phyloP scores from a whole-genome alignment of 2,113 vertebrate genomes.

The Syngnathus floridae region DNA sequence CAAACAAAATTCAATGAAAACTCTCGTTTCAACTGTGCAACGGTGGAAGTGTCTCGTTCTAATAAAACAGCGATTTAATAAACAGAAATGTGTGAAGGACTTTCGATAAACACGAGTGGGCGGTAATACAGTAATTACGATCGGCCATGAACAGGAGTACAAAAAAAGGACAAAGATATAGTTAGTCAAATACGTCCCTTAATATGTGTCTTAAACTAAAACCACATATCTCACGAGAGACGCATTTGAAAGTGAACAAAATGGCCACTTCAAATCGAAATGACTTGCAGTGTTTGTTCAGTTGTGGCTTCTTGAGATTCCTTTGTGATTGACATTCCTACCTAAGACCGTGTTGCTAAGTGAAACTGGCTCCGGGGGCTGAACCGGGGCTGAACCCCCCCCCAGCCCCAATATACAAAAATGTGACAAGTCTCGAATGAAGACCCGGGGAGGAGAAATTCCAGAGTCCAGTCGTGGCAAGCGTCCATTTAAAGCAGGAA shows the following conservation, averaged over 20 bases:
- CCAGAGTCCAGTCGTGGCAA: constrained; percentile 33
- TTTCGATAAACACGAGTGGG: neutral
- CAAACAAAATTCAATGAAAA: neutral
- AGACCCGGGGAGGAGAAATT: constrained; percentile 22
- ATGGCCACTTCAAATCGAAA: neutral
- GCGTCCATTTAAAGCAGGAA: constrained; percentile 34
- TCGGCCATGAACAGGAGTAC: neutral
- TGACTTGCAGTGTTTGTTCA: neutral
- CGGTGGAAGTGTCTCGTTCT: neutral
- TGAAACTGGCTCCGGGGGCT: neutral
- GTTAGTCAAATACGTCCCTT: neutral
- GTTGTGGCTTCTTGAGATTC: neutral
- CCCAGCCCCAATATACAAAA: neutral
- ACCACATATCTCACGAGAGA: no score
- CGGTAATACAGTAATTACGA: neutral
- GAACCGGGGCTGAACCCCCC: no score
- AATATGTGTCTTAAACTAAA: neutral
- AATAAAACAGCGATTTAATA: neutral
- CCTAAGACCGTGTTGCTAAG: neutral
- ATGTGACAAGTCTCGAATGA: constrained; percentile 7
- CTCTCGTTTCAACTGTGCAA: neutral
- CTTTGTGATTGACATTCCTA: neutral
- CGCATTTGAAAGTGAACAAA: no score
- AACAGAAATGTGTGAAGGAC: neutral
- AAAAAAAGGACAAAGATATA: neutral